Evolutionary conservation across 92 coral and sea anemone species (phyloP).

Genomic region (Paramuricea clavata): DNA sequence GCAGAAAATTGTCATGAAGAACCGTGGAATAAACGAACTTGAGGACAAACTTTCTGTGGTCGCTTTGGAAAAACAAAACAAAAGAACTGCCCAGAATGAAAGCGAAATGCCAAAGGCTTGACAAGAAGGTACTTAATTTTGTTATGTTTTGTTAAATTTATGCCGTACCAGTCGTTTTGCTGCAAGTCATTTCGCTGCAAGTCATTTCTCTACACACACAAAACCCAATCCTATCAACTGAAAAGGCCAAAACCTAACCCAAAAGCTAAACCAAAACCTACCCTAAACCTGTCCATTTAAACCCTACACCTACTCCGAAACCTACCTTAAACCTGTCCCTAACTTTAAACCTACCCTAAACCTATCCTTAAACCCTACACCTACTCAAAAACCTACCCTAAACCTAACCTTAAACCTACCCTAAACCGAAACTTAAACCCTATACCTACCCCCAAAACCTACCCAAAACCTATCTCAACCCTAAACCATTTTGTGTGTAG

Average conservation of each 20-base stretch:
- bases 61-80: background rate
- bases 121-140: constrained; percentile 5
- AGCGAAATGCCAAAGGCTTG: constrained; percentile 24
- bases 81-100: constrained; percentile 2
- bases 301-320: background rate
- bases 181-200: too few relatives aligned
- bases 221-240: background rate
- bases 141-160: background rate
- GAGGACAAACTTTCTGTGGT: background rate
- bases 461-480: too few relatives aligned
- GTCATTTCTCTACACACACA: background rate
- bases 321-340: background rate
- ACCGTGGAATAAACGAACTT: background rate
- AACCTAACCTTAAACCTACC: too few relatives aligned
- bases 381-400: too few relatives aligned
- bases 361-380: too few relatives aligned
- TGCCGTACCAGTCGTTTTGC: constrained; percentile 4
- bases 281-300: background rate
- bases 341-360: too few relatives aligned
- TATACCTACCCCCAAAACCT: too few relatives aligned
- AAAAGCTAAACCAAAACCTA: background rate
- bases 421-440: too few relatives aligned
- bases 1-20: background rate
- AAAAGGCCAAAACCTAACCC: background rate
- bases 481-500: background rate